A percentile compares a stretch with the other conserved stretches of the same genome.
Evolutionary conservation across 2,113 vertebrate genomes (phyloP).

Genomic region (Solea senegalensis): DNA sequence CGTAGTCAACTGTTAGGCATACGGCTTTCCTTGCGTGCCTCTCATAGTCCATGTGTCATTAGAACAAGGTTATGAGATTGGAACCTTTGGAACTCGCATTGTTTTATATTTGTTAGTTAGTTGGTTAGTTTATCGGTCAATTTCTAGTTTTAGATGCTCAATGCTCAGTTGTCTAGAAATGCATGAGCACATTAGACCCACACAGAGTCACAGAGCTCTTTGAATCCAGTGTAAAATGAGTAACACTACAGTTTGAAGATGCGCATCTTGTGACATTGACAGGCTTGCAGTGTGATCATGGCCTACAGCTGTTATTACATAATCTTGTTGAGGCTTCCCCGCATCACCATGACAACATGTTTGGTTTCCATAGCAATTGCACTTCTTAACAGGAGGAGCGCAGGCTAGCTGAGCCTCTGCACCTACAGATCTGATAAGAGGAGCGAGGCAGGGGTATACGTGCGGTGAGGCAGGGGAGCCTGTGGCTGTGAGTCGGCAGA

Average conservation of each 20-base stretch:
- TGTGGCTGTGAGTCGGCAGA: slow-evolving; percentile 5
- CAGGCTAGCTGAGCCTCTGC: slow-evolving; percentile 34
- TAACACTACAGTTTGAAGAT: slow-evolving; percentile 14
- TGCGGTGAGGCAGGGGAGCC: slow-evolving; percentile 6
- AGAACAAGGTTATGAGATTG: too few relatives aligned
- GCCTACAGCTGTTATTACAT: slow-evolving; percentile 69
- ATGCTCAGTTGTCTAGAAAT: too few relatives aligned
- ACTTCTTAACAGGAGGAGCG: slow-evolving; percentile 44
- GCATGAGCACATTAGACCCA: too few relatives aligned
- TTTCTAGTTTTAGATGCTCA: too few relatives aligned
- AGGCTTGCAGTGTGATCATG: slow-evolving; percentile 27
- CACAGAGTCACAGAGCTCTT: background rate
- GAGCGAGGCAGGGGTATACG: slow-evolving; percentile 12
- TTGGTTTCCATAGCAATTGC: slow-evolving; percentile 77
- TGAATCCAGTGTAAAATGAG: background rate
- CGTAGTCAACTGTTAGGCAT: background rate
- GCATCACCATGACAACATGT: slow-evolving; percentile 78
- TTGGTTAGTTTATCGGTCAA: too few relatives aligned
- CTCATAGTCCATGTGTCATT: background rate
- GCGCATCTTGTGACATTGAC: slow-evolving; percentile 21
- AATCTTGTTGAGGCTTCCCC: slow-evolving; percentile 60
- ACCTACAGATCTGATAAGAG: slow-evolving; percentile 49
- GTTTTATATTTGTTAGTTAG: too few relatives aligned
- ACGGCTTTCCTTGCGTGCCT: background rate
- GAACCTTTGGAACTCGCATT: too few relatives aligned